Evolutionary conservation across 2,113 vertebrate species (phyloP).

Genomic region (Lontra canadensis): DNA sequence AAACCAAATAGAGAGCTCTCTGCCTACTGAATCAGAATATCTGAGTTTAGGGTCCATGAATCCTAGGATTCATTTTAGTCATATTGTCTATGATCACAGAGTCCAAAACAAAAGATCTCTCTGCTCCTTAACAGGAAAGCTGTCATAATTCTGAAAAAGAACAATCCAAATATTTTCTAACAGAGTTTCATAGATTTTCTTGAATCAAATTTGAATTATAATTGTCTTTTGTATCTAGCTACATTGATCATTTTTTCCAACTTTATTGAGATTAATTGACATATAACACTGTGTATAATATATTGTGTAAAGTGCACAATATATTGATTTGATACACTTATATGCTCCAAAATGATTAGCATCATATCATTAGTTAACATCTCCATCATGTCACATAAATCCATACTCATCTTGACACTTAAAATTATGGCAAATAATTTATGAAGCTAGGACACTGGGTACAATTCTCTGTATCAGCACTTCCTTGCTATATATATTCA

Average conservation of each 20-base stretch:
- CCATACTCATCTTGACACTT: neutral
- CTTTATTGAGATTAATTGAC: neutral
- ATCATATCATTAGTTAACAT: neutral
- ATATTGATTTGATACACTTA: neutral
- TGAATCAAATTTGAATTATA: neutral
- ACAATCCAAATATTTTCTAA: neutral
- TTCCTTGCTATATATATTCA: neutral
- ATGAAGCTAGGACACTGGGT: neutral
- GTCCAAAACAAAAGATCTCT: neutral
- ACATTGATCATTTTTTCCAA: neutral
- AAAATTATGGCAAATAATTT: neutral
- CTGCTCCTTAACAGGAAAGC: neutral
- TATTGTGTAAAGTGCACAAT: neutral
- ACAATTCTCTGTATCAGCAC: neutral
- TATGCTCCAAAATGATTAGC: neutral
- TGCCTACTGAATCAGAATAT: neutral
- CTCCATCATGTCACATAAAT: neutral
- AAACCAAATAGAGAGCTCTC: neutral
- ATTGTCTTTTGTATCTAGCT: neutral
- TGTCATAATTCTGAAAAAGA: neutral
- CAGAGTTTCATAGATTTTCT: neutral
- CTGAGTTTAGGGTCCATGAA: neutral
- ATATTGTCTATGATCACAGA: neutral
- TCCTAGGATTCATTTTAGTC: neutral
- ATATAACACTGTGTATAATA: neutral